Conservation (phyloP, 1,140 invertebrate genomes). For the Archivesica marissinica region DNA sequence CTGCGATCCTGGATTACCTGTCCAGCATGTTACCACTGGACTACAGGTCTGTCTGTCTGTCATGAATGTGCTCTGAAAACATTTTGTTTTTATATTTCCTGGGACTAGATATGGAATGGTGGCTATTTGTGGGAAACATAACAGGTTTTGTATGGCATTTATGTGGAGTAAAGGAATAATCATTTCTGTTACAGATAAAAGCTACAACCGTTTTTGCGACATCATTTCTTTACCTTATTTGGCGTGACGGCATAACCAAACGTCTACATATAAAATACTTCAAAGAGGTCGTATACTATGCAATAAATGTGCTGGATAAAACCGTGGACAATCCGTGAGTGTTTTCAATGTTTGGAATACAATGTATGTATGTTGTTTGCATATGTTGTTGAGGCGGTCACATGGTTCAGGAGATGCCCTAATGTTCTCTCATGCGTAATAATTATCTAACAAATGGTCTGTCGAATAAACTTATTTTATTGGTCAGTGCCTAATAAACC, state of each 20-base stretch:
- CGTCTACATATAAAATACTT: constrained; percentile 85
- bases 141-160: too few species aligned
- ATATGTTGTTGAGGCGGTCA: background rate
- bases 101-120: too few species aligned
- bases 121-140: too few species aligned
- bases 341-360: background rate
- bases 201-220: constrained; percentile 83
- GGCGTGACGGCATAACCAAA: constrained; percentile 83
- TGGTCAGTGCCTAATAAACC: too few species aligned
- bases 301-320: constrained; percentile 85
- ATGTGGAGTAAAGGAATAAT: too few species aligned
- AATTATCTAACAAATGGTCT: background rate
- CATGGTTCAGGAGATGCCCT: background rate
- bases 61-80: too few species aligned
- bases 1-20: too few species aligned
- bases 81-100: too few species aligned
- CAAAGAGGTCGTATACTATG: constrained; percentile 84
- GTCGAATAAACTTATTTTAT: background rate
- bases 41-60: too few species aligned
- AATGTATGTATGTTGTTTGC: background rate
- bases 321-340: constrained; percentile 86
- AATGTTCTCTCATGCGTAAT: background rate
- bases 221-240: constrained; percentile 84
- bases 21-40: too few species aligned
- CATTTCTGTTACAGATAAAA: constrained; percentile 78